These are phyloP conservation scores for Tylochromis polylepis DNA, from an alignment of 2,113 vertebrate genomes.

Conservation along the genomic window DNA sequence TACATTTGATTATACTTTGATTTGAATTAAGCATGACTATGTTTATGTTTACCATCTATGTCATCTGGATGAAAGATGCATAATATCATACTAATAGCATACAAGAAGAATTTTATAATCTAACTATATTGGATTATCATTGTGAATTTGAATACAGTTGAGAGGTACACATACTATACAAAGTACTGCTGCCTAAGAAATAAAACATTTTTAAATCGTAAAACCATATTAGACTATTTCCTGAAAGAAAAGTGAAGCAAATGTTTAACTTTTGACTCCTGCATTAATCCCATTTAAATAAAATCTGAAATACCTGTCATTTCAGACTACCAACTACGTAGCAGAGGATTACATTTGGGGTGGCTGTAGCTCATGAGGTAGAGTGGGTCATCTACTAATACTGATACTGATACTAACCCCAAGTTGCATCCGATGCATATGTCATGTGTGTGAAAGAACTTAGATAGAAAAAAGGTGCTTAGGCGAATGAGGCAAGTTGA, in stretches of 20 bases:
- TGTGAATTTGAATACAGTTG: no score
- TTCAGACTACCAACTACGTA: background rate
- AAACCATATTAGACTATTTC: background rate
- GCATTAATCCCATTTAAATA: background rate
- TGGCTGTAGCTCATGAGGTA: background rate
- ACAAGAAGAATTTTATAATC: no score
- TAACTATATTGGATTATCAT: no score
- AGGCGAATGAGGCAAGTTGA: background rate
- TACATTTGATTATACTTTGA: background rate
- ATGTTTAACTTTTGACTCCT: background rate
- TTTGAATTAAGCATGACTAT: no score
- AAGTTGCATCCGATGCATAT: background rate
- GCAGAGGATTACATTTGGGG: background rate
- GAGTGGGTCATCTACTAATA: background rate
- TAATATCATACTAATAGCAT: no score
- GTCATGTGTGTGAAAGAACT: fast-evolving
- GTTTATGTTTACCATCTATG: no score
- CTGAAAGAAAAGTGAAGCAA: fast-evolving
- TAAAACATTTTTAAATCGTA: no score
- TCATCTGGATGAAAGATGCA: no score
- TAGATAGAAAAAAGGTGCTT: background rate
- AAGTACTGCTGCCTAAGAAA: no score
- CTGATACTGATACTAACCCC: background rate
- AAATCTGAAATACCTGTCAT: background rate
- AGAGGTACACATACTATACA: no score